These are phyloP conservation scores for Taenaris catops DNA, from an alignment of 2,888 invertebrate species.

Conservation along the genomic window DNA sequence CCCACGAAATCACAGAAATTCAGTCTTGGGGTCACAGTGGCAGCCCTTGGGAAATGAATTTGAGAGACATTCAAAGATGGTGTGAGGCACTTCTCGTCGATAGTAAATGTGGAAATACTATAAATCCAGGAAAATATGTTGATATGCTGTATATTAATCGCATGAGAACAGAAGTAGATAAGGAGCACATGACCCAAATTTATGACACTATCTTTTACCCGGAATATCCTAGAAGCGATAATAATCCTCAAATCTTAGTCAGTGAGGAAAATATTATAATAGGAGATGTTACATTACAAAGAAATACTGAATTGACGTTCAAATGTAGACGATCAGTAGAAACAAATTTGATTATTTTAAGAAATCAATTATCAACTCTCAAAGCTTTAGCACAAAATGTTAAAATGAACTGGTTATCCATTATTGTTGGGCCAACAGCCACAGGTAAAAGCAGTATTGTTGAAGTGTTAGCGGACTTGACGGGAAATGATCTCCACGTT, in stretches of 20 bases:
- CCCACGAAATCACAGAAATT: conserved; percentile 81
- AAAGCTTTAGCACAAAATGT: conserved; percentile 92
- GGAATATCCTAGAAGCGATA: conserved; percentile 68
- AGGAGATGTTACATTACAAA: conserved; percentile 80
- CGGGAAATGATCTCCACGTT: conserved; percentile 86
- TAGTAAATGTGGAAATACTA: conserved; percentile 34
- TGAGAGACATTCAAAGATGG: conserved; percentile 97
- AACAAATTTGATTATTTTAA: conserved; percentile 62
- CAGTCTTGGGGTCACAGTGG: conserved; percentile 89
- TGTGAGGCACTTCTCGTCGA: conserved; percentile 85
- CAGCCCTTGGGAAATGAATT: conserved; percentile 98
- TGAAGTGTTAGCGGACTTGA: conserved; percentile 86
- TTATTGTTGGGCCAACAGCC: conserved; percentile 89
- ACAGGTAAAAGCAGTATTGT: conserved; percentile 91
- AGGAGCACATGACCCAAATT: conserved; percentile 81
- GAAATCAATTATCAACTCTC: conserved; percentile 82
- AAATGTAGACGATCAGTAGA: conserved; percentile 51
- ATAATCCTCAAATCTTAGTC: conserved; percentile 79
- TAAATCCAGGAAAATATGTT: conserved; percentile 82
- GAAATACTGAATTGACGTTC: conserved; percentile 56
- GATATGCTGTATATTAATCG: conserved; percentile 92
- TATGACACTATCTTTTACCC: conserved; percentile 72
- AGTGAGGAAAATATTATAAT: conserved; percentile 80
- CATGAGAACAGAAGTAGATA: conserved; percentile 90
- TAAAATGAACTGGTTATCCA: conserved; percentile 94